These are phyloP conservation scores for Euplagia quadripunctaria DNA, from an alignment of 2,888 invertebrate genomes.

Conservation along the genomic window DNA sequence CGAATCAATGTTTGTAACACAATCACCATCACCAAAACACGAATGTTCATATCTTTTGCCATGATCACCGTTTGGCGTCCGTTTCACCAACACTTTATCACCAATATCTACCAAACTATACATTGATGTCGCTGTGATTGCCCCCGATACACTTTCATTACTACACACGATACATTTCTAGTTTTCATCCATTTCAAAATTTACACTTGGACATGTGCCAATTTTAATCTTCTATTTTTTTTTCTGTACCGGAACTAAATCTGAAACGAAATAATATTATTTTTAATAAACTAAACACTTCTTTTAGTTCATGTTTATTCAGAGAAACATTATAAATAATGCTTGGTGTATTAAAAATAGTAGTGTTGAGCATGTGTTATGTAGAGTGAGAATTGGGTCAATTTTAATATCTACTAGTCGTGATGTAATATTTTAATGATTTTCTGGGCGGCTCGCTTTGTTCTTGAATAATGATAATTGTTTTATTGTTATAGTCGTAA, in stretches of 20 bases:
- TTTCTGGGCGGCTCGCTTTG: conserved; percentile 20
- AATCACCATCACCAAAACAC: conserved; percentile 63
- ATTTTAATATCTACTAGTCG: conserved; percentile 37
- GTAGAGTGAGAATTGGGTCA: conserved; percentile 50
- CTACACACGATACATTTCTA: conserved; percentile 26
- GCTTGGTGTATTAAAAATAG: conserved; percentile 42
- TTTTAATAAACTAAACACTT: conserved; percentile 62
- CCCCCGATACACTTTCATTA: conserved; percentile 32
- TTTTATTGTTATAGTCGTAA: neutral
- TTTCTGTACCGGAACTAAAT: conserved; percentile 59
- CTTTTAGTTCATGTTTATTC: conserved; percentile 38
- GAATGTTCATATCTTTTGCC: conserved; percentile 68
- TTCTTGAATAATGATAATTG: conserved; percentile 10
- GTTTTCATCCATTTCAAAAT: conserved; percentile 51
- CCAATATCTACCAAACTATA: conserved; percentile 57
- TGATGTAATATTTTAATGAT: conserved; percentile 34
- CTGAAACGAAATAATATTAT: conserved; percentile 71
- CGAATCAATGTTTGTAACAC: conserved; percentile 68
- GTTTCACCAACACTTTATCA: conserved; percentile 57
- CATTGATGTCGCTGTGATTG: conserved; percentile 66
- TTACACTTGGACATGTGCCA: conserved; percentile 69
- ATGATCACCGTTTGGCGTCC: conserved; percentile 67
- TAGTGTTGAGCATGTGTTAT: conserved; percentile 30
- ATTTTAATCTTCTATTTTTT: conserved; percentile 52
- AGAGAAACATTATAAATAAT: conserved; percentile 37